Conservation (phyloP, 2,888 invertebrate species). For the Hirtodrosophila alboralis region DNA sequence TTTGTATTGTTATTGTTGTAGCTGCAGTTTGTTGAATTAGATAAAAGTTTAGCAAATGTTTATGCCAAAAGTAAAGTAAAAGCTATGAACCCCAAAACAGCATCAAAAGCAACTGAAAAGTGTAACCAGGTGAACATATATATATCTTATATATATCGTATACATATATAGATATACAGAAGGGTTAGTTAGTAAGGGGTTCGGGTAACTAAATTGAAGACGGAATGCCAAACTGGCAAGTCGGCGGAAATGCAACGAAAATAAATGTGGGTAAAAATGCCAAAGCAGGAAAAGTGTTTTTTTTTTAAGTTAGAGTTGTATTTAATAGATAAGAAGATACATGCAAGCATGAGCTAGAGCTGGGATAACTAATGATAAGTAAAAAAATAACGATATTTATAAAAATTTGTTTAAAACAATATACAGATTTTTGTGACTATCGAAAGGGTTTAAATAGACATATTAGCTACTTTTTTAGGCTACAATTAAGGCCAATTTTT, state of each 20-base stretch:
- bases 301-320: slow-evolving; percentile 18
- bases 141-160: no score
- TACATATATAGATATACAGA: no score
- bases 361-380: no score
- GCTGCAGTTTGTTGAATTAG: slow-evolving; percentile 74
- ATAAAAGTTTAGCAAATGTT: slow-evolving; percentile 79
- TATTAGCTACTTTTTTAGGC: no score
- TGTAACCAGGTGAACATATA: no score
- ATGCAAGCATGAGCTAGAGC: neutral
- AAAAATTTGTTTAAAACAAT: no score
- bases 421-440: no score
- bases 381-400: no score
- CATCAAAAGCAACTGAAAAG: no score
- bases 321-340: slow-evolving; percentile 17
- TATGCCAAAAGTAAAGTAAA: slow-evolving; percentile 68
- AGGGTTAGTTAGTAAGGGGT: neutral
- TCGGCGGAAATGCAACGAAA: slow-evolving; percentile 71
- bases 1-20: slow-evolving; percentile 12
- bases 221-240: slow-evolving; percentile 46
- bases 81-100: slow-evolving; percentile 19
- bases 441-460: no score
- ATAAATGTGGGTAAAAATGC: slow-evolving; percentile 76
- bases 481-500: no score
- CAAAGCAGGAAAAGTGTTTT: slow-evolving; percentile 63
- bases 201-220: neutral